A percentile compares a stretch with the other conserved stretches of the same genome.
Evolutionary conservation across 2,888 invertebrate species (phyloP).

Genomic region (Drosophila longiperda): DNA sequence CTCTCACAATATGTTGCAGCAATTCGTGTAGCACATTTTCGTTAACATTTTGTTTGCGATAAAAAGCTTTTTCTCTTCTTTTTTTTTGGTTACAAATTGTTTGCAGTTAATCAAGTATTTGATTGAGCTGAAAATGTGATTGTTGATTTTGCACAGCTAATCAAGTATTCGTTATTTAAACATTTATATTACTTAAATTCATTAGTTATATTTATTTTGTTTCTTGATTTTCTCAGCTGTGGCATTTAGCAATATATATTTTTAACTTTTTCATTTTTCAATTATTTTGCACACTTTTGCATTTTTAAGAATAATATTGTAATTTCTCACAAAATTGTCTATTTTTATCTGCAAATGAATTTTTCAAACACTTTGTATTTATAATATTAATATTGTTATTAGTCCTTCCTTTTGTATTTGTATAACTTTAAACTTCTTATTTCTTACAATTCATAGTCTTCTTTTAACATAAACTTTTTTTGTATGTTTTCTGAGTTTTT

Average conservation of each 20-base stretch:
- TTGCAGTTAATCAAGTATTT: neutral
- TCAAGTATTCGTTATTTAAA: neutral
- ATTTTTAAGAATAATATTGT: neutral
- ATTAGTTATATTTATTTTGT: neutral
- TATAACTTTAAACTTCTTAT: neutral
- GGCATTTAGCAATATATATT: neutral
- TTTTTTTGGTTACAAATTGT: neutral
- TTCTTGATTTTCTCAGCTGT: neutral
- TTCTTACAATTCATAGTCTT: neutral
- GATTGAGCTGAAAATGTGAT: neutral
- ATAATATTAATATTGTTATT: neutral
- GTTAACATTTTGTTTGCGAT: slow-evolving; percentile 17
- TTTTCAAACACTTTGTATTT: neutral
- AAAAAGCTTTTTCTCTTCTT: neutral
- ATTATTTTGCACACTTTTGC: neutral
- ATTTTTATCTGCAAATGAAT: neutral
- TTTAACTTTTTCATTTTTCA: too few relatives aligned
- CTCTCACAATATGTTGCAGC: slow-evolving; percentile 42
- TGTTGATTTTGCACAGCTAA: neutral
- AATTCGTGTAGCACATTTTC: slow-evolving; percentile 36
- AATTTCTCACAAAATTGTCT: neutral
- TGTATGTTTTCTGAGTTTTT: neutral
- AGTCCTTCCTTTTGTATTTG: neutral
- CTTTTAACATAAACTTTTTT: neutral
- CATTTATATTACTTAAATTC: neutral